A percentile compares a stretch with the other conserved stretches of the same genome.
Conservation (phyloP, 1,140 invertebrate species). For the Brachionus angularis region DNA sequence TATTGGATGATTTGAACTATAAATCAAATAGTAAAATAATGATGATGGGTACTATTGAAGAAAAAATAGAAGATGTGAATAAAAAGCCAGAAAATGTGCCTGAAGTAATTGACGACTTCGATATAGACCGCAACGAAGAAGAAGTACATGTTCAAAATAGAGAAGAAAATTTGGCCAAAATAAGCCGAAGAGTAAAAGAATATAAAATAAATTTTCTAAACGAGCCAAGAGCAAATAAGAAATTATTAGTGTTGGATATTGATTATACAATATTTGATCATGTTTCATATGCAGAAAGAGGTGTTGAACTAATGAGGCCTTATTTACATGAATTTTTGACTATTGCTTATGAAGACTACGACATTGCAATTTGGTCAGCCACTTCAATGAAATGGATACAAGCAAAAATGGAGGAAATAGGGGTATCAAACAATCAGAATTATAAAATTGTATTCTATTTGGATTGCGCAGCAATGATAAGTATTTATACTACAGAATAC, state of each 20-base stretch:
- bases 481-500: slow-evolving; percentile 79
- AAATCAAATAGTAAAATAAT: slow-evolving; percentile 87
- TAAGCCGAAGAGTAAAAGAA: slow-evolving; percentile 76
- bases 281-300: slow-evolving; percentile 79
- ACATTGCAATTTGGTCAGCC: slow-evolving; percentile 69
- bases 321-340: slow-evolving; percentile 89
- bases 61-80: slow-evolving; percentile 75
- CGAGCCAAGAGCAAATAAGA: slow-evolving; percentile 74
- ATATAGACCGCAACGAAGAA: slow-evolving; percentile 68
- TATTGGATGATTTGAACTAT: slow-evolving; percentile 59
- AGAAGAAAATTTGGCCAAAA: slow-evolving; percentile 61
- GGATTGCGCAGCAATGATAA: slow-evolving; percentile 88
- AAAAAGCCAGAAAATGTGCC: slow-evolving; percentile 65
- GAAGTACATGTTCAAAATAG: slow-evolving; percentile 47
- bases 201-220: slow-evolving; percentile 79
- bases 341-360: slow-evolving; percentile 73
- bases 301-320: slow-evolving; percentile 84
- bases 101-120: slow-evolving; percentile 67
- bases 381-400: slow-evolving; percentile 98
- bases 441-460: slow-evolving; percentile 87
- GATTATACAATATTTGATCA: slow-evolving; percentile 94
- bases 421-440: slow-evolving; percentile 70
- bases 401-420: slow-evolving; percentile 89
- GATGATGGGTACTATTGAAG: slow-evolving; percentile 92
- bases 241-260: slow-evolving; percentile 87